Percentiles rank a stretch among this genome's conserved stretches.
Evolutionary conservation across 2,113 vertebrate genomes (phyloP).

Genomic region (Pedetes capensis): DNA sequence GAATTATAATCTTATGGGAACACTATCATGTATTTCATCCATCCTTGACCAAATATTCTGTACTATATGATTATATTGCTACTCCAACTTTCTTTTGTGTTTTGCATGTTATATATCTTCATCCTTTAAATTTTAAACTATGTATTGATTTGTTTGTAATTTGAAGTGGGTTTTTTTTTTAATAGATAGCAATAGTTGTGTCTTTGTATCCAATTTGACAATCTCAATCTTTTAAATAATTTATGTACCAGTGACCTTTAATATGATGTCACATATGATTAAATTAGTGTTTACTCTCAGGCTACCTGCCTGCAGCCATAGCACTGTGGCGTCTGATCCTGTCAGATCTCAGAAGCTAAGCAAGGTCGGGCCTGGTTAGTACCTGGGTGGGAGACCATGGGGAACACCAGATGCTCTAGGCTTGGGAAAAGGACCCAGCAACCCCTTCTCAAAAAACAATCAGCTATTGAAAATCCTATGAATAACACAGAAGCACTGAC

Average conservation of each 20-base stretch:
- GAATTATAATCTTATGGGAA: not conserved
- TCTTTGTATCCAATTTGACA: not conserved
- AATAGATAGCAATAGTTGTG: not conserved
- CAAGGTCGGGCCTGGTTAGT: too few relatives aligned
- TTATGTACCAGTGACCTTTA: not conserved
- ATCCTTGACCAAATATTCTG: not conserved
- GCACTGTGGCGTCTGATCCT: too few relatives aligned
- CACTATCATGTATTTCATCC: not conserved
- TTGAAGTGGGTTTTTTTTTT: not conserved
- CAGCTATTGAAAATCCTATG: too few relatives aligned
- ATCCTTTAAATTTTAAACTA: not conserved
- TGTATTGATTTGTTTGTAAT: not conserved
- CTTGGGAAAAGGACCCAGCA: too few relatives aligned
- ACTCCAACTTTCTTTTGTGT: not conserved
- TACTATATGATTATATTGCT: not conserved
- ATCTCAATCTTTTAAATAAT: not conserved
- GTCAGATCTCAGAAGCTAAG: too few relatives aligned
- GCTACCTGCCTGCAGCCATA: too few relatives aligned
- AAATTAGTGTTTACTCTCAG: not conserved
- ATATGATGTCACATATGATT: not conserved
- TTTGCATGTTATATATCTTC: not conserved
- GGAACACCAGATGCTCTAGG: too few relatives aligned
- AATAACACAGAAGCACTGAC: too few relatives aligned
- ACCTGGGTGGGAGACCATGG: too few relatives aligned
- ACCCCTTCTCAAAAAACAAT: too few relatives aligned